Evolutionary conservation across 2,113 vertebrate genomes (phyloP).

Genomic region (Chelonoidis abingdonii): DNA sequence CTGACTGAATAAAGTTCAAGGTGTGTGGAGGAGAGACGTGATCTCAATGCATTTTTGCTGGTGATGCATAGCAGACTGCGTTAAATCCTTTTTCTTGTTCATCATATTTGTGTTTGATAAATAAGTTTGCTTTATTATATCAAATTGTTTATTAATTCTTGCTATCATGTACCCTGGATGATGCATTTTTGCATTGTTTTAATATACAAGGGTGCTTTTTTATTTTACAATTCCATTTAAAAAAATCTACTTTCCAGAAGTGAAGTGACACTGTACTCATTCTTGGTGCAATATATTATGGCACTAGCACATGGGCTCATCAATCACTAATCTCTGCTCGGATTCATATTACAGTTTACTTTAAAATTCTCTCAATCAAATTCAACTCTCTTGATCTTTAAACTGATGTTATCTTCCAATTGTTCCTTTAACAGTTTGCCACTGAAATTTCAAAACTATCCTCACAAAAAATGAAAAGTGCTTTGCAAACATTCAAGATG

Average conservation of each 20-base stretch:
- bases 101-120: background rate
- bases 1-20: background rate
- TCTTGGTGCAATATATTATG: background rate
- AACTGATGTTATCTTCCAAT: background rate
- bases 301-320: background rate
- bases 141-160: background rate
- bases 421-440: background rate
- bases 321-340: background rate
- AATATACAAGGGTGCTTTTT: background rate
- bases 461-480: background rate
- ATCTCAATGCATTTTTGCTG: background rate
- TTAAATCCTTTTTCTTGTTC: background rate
- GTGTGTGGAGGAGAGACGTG: background rate
- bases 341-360: background rate
- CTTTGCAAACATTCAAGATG: background rate
- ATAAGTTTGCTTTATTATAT: background rate
- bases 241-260: background rate
- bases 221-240: background rate
- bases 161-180: background rate
- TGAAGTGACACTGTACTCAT: background rate
- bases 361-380: background rate
- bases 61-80: background rate
- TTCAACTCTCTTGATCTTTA: background rate
- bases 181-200: background rate
- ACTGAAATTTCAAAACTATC: background rate